Conservation (phyloP, 2,888 invertebrate species). For the Drosophila leonis region DNA sequence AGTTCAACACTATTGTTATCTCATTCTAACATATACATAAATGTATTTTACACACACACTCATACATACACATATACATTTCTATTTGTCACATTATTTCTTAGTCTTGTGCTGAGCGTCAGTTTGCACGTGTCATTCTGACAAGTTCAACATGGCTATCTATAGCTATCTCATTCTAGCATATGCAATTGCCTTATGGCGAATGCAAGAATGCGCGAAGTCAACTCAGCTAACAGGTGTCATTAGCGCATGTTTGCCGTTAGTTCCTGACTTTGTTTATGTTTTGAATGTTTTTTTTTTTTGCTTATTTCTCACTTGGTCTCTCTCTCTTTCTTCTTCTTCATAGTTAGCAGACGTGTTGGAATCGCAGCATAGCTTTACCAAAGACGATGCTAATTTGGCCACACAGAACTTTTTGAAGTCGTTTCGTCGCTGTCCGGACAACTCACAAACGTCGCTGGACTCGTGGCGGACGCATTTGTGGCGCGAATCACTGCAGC, state of each 20-base stretch:
- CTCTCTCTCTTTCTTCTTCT: background rate
- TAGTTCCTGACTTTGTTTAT: background rate
- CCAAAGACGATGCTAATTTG: conserved; percentile 88
- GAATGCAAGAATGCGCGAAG: background rate
- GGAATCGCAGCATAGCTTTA: conserved; percentile 89
- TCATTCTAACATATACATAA: background rate
- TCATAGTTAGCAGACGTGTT: conserved; percentile 81
- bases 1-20: background rate
- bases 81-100: background rate
- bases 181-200: too few species aligned
- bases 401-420: conserved; percentile 90
- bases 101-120: background rate
- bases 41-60: background rate
- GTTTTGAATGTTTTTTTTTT: background rate
- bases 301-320: background rate
- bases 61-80: background rate
- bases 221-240: background rate
- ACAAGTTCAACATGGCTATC: background rate
- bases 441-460: conserved; percentile 90
- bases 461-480: conserved; percentile 92
- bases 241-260: conserved; percentile 9
- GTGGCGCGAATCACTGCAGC: conserved; percentile 92
- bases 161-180: conserved; percentile 1
- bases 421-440: conserved; percentile 92
- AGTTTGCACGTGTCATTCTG: background rate